Base-by-base conservation (phyloP, 2,888 invertebrate species). In the Druceiella hillmani region DNA sequence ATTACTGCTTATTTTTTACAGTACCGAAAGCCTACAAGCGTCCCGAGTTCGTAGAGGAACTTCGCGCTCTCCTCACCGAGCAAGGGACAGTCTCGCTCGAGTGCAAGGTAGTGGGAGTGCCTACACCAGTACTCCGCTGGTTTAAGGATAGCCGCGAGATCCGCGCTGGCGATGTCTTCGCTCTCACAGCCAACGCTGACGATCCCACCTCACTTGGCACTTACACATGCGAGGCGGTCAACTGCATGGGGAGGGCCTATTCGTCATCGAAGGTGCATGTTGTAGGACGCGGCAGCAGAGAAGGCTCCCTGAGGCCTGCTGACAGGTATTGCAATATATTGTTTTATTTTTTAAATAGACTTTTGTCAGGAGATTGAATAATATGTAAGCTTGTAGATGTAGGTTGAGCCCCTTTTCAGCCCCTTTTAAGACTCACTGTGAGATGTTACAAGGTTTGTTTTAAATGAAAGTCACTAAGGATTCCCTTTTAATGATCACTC, bases 31-130 rank as follows among this genome's bases (percentile, higher is more conserved):
- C 89, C 0, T 91, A 91, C 62, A 89, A 88, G 56, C 74, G 82
- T 10, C 92, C 92, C 1, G 86, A 88, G 59, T 92, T 93, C 58
- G 79, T 90, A 24, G 87, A 89, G 58, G 87, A 87, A 52, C 72
- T 93, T 9, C 78, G 82, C 17, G 88, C 91, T 2, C 71, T 89
- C 41, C 75, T 90, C 17, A 91, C 90, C 0, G 87, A 88, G 56
- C 85, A 87, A 51, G 92, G 92, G 26, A 88, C 88, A 0, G 93
- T 93, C 7, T 87, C 89, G 0, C 68, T 94, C 45, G 90, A 91
- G 61, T 93, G 93, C 60, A 92, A 92, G 61, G 90, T 90, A 12
- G 81, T 90, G 34, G 91, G 91, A 10, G 86, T 89, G n/a, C 91
- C 92, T 2, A 88, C 89, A 1, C 87, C 87, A 0, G 75, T 80